Evolutionary conservation across 2,888 invertebrate species (phyloP), one percentile per base, ranked within the genome.

Genomic region (Phragmatobia fuliginosa): DNA sequence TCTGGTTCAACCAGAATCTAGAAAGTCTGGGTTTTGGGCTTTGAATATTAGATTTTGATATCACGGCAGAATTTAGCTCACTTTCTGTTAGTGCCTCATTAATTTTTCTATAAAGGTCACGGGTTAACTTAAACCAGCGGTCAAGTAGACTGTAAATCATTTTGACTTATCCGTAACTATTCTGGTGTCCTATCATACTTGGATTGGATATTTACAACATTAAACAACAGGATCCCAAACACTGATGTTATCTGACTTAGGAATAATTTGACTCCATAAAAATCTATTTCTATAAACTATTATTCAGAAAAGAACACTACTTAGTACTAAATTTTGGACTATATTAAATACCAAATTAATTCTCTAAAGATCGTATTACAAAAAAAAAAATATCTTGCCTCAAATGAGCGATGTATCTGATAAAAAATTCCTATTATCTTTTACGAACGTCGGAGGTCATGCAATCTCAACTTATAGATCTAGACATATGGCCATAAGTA

Each of bases 401-500:
- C 16, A 61, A 25, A 49, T 45, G 31, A 41, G 28, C 7, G 7
- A 49, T 33, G 6, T 56, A 21, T 14, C 36, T 3, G 25, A 52
- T 64, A 32, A 36, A 60, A n/a, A 60, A 68, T 60, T 45, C 38
- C 52, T 65, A 25, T 7, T 32, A 58, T 41, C 65, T 38, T 38
- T 38, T 38, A 58, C 45, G 66, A 70, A 80, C 69, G 70, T 41
- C 52, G 32, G 21, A 71, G 74, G 72, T 72, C 76, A 71, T 25
- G 66, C 76, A 73, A 76, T 68, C 71, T 65, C 66, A 49, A 74
- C 71, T 62, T 58, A 72, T 79, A 69, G 68, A 71, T 69, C 77
- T 31, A 69, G 75, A 72, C 70, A 67, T n/a, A n/a, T n/a, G 38
- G 56, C 62, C 61, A 72, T 79, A 75, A 72, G 75, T 71, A 74